These are phyloP conservation scores for Tachuris rubrigastra DNA, from an alignment of 2,113 vertebrate species.

Conservation along the genomic window DNA sequence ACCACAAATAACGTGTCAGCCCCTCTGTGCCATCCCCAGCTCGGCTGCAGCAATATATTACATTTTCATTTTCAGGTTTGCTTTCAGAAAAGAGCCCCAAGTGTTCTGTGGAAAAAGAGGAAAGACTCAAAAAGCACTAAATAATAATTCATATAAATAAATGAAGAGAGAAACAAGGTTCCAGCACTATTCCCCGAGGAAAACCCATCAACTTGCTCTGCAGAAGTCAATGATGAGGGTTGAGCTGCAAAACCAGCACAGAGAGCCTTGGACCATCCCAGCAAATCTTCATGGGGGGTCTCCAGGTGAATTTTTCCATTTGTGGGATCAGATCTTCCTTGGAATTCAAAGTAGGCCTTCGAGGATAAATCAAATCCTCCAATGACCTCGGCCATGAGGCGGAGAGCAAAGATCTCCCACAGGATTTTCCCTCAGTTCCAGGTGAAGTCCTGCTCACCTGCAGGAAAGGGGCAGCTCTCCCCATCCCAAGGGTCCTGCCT, in stretches of 20 bases:
- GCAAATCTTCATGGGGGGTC: background rate
- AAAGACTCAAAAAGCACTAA: background rate
- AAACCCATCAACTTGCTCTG: background rate
- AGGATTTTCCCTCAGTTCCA: background rate
- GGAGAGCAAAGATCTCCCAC: background rate
- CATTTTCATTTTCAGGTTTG: background rate
- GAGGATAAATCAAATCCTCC: background rate
- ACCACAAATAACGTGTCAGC: background rate
- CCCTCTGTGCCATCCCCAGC: background rate
- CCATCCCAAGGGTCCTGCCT: background rate
- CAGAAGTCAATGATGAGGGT: accelerated
- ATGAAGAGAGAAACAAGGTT: background rate
- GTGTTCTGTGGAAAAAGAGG: background rate
- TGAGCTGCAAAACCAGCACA: background rate
- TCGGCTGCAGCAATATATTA: background rate
- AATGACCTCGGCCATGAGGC: accelerated
- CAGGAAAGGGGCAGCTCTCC: background rate
- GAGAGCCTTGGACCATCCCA: background rate
- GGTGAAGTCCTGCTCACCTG: background rate
- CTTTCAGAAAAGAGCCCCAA: background rate
- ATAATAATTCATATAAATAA: background rate
- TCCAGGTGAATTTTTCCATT: background rate
- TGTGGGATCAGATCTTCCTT: background rate
- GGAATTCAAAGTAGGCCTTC: background rate
- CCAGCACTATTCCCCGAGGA: background rate